Percentiles rank a stretch among this genome's conserved stretches.
These are phyloP conservation scores for Rotaria magnacalcarata DNA, from an alignment of 2,888 invertebrate genomes.

Conservation along the genomic window DNA sequence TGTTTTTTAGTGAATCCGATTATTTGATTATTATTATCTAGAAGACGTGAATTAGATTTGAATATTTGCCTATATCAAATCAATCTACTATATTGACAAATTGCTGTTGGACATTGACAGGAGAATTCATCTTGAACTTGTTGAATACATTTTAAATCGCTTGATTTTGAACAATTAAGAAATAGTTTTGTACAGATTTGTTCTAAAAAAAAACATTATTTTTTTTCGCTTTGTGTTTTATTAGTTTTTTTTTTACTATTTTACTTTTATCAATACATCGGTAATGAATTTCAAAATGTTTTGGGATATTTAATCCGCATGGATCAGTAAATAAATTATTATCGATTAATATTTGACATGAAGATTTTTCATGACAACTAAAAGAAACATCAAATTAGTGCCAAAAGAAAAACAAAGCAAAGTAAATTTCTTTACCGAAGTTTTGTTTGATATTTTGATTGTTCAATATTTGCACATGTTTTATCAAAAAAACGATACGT, in stretches of 20 bases:
- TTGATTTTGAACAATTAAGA: background rate
- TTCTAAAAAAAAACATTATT: background rate
- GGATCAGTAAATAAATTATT: conserved; percentile 14
- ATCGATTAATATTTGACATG: background rate
- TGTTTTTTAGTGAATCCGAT: background rate
- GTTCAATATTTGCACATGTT: conserved; percentile 38
- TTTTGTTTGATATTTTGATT: conserved; percentile 29
- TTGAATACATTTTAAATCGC: background rate
- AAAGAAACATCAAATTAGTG: background rate
- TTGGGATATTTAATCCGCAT: conserved; percentile 1
- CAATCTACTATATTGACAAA: background rate
- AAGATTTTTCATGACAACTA: background rate
- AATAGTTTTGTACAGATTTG: conserved; percentile 2
- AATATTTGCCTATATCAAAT: background rate
- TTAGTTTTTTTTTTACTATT: background rate
- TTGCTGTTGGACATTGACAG: background rate
- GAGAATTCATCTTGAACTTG: conserved; percentile 19
- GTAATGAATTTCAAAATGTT: conserved; percentile 33
- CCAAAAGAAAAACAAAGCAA: background rate
- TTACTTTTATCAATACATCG: conserved; percentile 19
- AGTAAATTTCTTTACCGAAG: background rate
- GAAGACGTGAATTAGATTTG: background rate
- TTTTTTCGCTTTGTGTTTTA: background rate
- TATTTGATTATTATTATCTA: background rate
- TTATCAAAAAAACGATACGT: background rate